Evolutionary conservation across 2,113 vertebrate species (phyloP), one percentile per base, ranked within the genome.

Genomic region (Tricholaema leucomelas): DNA sequence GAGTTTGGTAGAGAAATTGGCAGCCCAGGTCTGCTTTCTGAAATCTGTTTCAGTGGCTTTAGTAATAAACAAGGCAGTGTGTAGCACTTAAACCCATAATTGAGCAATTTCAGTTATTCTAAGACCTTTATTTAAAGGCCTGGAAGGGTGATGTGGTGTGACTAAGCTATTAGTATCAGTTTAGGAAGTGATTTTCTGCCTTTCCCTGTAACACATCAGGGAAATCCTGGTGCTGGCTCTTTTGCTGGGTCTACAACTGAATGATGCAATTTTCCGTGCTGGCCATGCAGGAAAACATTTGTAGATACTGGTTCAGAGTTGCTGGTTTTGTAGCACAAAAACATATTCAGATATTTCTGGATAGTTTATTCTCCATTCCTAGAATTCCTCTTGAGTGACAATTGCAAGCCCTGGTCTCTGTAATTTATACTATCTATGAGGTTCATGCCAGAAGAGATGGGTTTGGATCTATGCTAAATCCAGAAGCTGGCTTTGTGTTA

Each of bases 201-300:
- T 88, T 2, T 28, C 60, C 35, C 77, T 46, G 4, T 67, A 30
- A 30, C 20, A 50, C 3, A n/a, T n/a, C n/a, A 38, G 31, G 20
- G 31, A 65, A 17, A 77, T 83, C 30, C 42, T 36, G 40, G 23
- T 44, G 65, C 23, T 15, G 35, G 20, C 28, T 54, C 6, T 40
- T 87, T 40, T 36, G 19, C 9, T 33, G 13, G 73, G 58, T 86
- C 55, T 61, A 73, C 14, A 48, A 2, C 27, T 8, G 10, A 70
- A 24, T 0, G 2, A 38, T n/a, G 15, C 2, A 14, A 23, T 75
- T 78, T 81, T 63, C 40, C 28, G 6, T 4, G 5, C 20, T 77
- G 63, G 12, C 10, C n/a, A 15, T 0, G 1, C n/a, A 52, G 65
- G n/a, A 52, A 36, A 35, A 15, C 5, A 59, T 33, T 12, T 50